Conservation (phyloP, 2,888 invertebrate species). For the Harmothoe impar region DNA sequence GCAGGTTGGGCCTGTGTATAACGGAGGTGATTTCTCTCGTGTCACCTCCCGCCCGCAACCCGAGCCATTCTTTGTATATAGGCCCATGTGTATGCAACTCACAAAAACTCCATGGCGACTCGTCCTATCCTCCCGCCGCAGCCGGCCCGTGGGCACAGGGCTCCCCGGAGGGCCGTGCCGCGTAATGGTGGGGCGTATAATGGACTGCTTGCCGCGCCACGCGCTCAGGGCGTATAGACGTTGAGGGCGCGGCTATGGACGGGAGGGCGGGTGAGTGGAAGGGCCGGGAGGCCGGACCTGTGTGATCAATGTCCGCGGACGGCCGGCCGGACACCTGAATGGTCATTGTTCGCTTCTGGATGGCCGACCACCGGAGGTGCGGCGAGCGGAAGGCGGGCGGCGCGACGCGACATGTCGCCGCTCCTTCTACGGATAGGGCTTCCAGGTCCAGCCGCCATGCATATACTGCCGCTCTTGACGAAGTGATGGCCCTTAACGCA, state of each 20-base stretch:
- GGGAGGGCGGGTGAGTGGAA: neutral
- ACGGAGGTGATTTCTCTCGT: too few species aligned
- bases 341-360: constrained; percentile 55
- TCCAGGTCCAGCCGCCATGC: neutral
- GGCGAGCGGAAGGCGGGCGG: neutral
- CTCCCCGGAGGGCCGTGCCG: constrained; percentile 49
- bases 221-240: too few species aligned
- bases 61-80: neutral
- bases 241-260: neutral
- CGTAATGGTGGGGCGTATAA: constrained; percentile 52
- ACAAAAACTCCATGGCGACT: constrained; percentile 39
- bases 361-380: constrained; percentile 31
- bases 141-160: neutral
- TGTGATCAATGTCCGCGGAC: constrained; percentile 57
- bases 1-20: too few species aligned
- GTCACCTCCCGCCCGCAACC: too few species aligned
- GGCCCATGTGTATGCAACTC: constrained; percentile 45
- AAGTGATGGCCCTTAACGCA: too few species aligned
- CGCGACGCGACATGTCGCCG: neutral
- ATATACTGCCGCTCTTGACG: too few species aligned
- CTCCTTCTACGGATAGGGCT: neutral
- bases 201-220: neutral
- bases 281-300: neutral
- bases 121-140: neutral
- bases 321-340: constrained; percentile 50